These are phyloP conservation scores for Aphis gossypii DNA, from an alignment of 1,140 invertebrate species.

Conservation along the genomic window DNA sequence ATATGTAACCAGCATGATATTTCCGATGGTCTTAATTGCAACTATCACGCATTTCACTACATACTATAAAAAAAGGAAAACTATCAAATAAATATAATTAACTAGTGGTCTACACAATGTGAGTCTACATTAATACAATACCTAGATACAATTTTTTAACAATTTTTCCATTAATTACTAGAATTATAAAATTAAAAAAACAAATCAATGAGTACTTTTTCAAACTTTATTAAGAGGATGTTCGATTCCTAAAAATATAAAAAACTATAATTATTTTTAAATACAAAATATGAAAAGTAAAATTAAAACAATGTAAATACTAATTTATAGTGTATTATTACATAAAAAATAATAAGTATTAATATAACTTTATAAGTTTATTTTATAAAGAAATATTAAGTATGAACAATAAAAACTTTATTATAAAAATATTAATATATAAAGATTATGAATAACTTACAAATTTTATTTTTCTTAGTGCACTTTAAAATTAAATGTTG, in stretches of 20 bases:
- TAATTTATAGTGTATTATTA: too few relatives aligned
- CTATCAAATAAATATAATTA: constrained; percentile 51
- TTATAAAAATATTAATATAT: too few relatives aligned
- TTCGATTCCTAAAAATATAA: background rate
- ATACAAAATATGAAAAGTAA: background rate
- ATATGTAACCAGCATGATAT: constrained; percentile 98
- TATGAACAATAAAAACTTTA: too few relatives aligned
- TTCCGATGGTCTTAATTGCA: constrained; percentile 98
- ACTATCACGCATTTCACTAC: constrained; percentile 99
- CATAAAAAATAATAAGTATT: too few relatives aligned
- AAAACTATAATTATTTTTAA: background rate
- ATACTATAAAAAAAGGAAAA: constrained; percentile 74
- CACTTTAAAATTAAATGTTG: too few relatives aligned
- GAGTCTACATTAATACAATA: background rate
- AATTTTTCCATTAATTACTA: background rate
- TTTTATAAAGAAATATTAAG: too few relatives aligned
- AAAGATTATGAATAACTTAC: too few relatives aligned
- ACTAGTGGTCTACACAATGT: background rate
- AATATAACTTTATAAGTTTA: too few relatives aligned
- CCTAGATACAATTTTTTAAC: background rate
- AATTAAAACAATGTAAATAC: background rate
- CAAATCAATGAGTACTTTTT: background rate
- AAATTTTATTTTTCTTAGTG: too few relatives aligned
- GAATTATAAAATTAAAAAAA: background rate
- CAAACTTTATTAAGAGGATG: background rate